Evolutionary conservation across 2,888 invertebrate genomes (phyloP), one percentile per base, ranked within the genome.

Genomic region (Drosophila meridionalis): DNA sequence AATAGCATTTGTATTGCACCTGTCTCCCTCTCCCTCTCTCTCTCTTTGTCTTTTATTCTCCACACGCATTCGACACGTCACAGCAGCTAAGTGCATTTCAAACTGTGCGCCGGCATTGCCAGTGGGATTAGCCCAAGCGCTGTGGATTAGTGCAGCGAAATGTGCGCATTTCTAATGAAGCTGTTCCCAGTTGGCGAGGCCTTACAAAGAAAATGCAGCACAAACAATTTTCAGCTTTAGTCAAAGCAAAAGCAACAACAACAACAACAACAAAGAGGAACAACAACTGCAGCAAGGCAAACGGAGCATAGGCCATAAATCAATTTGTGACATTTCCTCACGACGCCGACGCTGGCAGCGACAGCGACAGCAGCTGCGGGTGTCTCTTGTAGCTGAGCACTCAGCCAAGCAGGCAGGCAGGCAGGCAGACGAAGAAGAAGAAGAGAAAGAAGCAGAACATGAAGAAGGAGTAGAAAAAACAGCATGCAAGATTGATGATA

Each of bases 291-390:
- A 55, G 3, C 48, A 58, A 77, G 73, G 69, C 68, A 73, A 82
- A 62, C 69, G 58, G 66, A 36, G 73, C 69, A 69, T 66, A 48
- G 83, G 69, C 76, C 89, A 87, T 87, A 87, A 87, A 87, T 87
- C 87, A 87, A 90, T 83, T 82, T 87, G 89, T 87, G 87, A 87
- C 87, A 87, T 85, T 87, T 87, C 89, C 90, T 86, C 90, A 86
- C 85, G 69, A 80, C 76, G 71, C 34, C 66, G 69, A 59, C 61
- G 64, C 30, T n/a, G 40, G 57, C 77, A 61, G 66, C 63, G 60
- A 66, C 77, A 43, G 68, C 81, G 73, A 67, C 83, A 63, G 55
- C 45, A 55, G 69, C 47, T 66, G 55, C 56, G 40, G 56, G 40
- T 56, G 56, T 42, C 28, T 28, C 50, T 55, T 55, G 45, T 45